These are phyloP conservation scores for Collichthys lucidus DNA, from an alignment of 2,113 vertebrate genomes.

Conservation along the genomic window DNA sequence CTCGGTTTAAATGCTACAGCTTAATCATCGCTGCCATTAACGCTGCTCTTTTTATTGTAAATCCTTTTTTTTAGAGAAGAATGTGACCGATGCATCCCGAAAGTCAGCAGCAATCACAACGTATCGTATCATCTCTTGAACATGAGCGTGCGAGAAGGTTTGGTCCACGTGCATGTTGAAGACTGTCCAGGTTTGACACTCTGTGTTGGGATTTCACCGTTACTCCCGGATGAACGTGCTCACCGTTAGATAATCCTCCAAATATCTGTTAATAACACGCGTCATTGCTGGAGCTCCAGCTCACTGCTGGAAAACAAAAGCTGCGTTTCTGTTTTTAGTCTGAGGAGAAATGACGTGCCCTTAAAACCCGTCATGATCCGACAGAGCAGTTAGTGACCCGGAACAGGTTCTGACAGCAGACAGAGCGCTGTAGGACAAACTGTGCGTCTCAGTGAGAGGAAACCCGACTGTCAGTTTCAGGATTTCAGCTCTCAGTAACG, in stretches of 20 bases:
- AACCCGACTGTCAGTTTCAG: background rate
- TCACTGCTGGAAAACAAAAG: conserved; percentile 25
- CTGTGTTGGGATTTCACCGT: conserved; percentile 14
- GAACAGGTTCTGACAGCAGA: conserved; percentile 23
- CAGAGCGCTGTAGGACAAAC: conserved; percentile 1
- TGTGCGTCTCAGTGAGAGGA: background rate
- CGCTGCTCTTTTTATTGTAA: background rate
- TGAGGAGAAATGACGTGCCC: too few relatives aligned
- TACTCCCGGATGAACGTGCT: background rate
- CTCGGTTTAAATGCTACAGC: background rate
- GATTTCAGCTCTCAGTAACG: background rate
- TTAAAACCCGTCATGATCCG: background rate
- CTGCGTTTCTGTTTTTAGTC: conserved; percentile 2
- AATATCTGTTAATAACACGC: conserved; percentile 27
- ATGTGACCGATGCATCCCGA: background rate
- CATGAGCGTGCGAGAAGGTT: background rate
- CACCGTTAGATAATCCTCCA: conserved; percentile 51
- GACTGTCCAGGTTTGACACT: background rate
- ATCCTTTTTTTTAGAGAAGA: too few relatives aligned
- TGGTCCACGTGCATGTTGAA: background rate
- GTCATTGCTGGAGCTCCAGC: background rate
- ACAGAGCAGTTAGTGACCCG: conserved; percentile 17
- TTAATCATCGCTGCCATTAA: conserved; percentile 5
- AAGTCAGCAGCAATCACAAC: background rate
- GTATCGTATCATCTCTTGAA: background rate